phyloP scores from a whole-genome alignment of 2,888 invertebrate genomes.

The Parnassius mnemosyne region DNA sequence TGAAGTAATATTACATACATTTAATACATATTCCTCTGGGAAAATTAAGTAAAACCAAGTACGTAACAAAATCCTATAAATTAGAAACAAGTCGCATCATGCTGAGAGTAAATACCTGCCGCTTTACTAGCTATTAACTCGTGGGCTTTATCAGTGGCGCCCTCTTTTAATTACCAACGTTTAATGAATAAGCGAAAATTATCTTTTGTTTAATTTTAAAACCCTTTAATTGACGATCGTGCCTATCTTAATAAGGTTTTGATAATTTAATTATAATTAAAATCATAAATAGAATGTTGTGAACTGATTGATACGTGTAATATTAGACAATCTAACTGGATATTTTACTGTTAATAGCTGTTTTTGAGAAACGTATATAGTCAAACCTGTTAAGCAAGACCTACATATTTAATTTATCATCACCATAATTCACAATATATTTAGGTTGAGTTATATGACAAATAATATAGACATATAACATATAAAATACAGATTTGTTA shows the following conservation, averaged over 20 bases:
- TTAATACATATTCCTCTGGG: too few relatives aligned
- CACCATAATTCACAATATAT: too few relatives aligned
- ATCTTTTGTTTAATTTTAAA: constrained; percentile 71
- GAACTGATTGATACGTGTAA: constrained; percentile 39
- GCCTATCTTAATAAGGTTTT: constrained; percentile 75
- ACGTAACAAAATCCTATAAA: constrained; percentile 14
- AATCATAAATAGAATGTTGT: constrained; percentile 70
- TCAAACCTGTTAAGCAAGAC: too few relatives aligned
- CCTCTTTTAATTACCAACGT: constrained; percentile 68
- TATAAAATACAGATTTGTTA: too few relatives aligned
- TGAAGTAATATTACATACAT: too few relatives aligned
- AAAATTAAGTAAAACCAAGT: constrained; percentile 6
- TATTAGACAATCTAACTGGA: background rate
- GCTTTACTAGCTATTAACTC: constrained; percentile 16
- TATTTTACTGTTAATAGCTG: too few relatives aligned
- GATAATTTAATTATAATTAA: too few relatives aligned
- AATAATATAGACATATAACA: too few relatives aligned
- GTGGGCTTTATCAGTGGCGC: constrained; percentile 20
- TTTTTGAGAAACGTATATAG: too few relatives aligned
- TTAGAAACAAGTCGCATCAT: constrained; percentile 20
- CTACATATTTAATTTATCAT: too few relatives aligned
- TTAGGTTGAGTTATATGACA: too few relatives aligned
- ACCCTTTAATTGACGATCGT: constrained; percentile 50
- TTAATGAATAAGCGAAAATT: constrained; percentile 79
- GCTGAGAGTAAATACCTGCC: constrained; percentile 15